These are phyloP conservation scores for Arothron firmamentum DNA, from an alignment of 2,113 vertebrate genomes.

Conservation along the genomic window DNA sequence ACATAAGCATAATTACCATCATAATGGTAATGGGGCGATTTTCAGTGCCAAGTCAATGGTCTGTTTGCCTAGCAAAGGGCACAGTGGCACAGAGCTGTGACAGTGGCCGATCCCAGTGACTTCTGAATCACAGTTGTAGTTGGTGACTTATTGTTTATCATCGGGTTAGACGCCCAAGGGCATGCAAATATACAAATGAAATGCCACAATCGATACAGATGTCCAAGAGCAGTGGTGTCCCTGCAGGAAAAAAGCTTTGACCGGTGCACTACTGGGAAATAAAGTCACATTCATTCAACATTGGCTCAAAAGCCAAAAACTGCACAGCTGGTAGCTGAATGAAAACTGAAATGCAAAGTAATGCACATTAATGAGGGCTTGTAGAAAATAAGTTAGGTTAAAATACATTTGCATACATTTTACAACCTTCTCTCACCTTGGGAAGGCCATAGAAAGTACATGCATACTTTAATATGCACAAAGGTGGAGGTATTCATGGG, in stretches of 20 bases:
- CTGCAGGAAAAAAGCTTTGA: constrained; percentile 42
- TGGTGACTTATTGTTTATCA: constrained; percentile 43
- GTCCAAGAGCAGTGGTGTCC: no score
- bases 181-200: constrained; percentile 23
- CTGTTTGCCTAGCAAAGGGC: constrained; percentile 44
- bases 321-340: constrained; percentile 3
- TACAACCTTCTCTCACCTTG: constrained; percentile 25
- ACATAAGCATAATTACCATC: constrained; percentile 61
- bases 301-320: constrained; percentile 15
- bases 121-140: constrained; percentile 15
- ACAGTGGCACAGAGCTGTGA: constrained; percentile 33
- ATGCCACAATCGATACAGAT: constrained; percentile 13
- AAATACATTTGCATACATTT: constrained; percentile 33
- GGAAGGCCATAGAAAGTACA: constrained; percentile 18
- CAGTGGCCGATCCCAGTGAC: constrained; percentile 32
- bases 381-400: constrained; percentile 12
- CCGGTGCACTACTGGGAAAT: constrained; percentile 42
- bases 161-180: constrained; percentile 19
- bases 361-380: constrained; percentile 29
- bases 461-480: not conserved
- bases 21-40: constrained; percentile 62
- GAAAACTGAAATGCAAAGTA: constrained; percentile 13
- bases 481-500: constrained; percentile 4
- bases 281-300: constrained; percentile 38
- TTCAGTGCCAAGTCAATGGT: constrained; percentile 44